These are phyloP conservation scores for Chaitophorus viminalis DNA, from an alignment of 2,888 invertebrate genomes.

Conservation along the genomic window DNA sequence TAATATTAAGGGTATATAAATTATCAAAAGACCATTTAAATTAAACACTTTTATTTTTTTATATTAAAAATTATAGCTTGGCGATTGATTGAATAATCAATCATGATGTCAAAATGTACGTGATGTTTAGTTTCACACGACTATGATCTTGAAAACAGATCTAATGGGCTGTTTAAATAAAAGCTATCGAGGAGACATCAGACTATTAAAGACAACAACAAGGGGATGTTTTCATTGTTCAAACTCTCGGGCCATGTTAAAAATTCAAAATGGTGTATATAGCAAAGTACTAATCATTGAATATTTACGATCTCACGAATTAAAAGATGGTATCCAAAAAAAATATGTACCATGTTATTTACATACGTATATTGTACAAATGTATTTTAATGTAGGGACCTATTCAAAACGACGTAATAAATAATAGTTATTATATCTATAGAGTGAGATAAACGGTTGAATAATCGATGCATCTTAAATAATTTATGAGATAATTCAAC, in stretches of 20 bases:
- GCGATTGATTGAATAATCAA: conserved; percentile 52
- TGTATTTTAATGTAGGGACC: not conserved
- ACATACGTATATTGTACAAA: not conserved
- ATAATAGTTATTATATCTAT: not conserved
- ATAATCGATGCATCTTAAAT: not conserved
- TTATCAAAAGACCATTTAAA: conserved; percentile 30
- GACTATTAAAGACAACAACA: conserved; percentile 28
- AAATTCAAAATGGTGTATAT: conserved; percentile 1
- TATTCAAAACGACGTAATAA: not conserved
- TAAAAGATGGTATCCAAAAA: conserved; percentile 47
- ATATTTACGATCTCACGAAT: conserved; percentile 46
- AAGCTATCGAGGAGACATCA: conserved; percentile 45
- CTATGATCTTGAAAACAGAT: conserved; percentile 40
- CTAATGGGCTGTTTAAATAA: conserved; percentile 45
- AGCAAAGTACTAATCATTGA: not conserved
- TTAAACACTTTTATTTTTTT: conserved; percentile 39
- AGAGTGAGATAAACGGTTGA: not conserved
- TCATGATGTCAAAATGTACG: conserved; percentile 40
- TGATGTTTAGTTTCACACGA: conserved; percentile 46
- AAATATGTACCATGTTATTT: not conserved
- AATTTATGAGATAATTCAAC: not conserved
- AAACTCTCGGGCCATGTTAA: not conserved
- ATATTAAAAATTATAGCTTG: conserved; percentile 23
- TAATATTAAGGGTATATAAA: conserved; percentile 48
- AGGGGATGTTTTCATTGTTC: conserved; percentile 44